Percentiles rank a stretch among this genome's conserved stretches.
Conservation (phyloP, 2,888 invertebrate species). For the Leptopterna dolabrata region DNA sequence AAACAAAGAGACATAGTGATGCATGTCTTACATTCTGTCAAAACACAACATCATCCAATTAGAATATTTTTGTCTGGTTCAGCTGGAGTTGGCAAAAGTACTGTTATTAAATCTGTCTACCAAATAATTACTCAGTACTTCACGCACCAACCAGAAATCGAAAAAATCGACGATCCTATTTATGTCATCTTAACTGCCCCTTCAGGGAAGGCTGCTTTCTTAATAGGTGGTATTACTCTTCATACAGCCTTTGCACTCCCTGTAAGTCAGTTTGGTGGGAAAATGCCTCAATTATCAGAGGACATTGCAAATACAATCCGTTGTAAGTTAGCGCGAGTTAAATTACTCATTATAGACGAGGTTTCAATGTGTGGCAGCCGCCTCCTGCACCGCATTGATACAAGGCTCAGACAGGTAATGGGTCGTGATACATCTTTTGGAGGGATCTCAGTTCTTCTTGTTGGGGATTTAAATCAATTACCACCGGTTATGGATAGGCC, state of each 20-base stretch:
- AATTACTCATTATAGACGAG: slow-evolving; percentile 51
- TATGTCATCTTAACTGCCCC: slow-evolving; percentile 50
- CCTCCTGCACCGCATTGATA: slow-evolving; percentile 34
- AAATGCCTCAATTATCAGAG: slow-evolving; percentile 32
- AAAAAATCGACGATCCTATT: too few species aligned
- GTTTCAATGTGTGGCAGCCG: slow-evolving; percentile 49
- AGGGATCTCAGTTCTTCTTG: slow-evolving; percentile 63
- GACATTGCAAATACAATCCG: too few species aligned
- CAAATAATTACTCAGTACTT: too few species aligned
- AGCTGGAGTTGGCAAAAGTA: too few species aligned
- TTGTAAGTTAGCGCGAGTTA: slow-evolving; percentile 10
- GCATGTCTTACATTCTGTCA: slow-evolving; percentile 33
- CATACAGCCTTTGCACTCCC: slow-evolving; percentile 39
- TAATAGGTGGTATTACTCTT: too few species aligned
- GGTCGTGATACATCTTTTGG: slow-evolving; percentile 35
- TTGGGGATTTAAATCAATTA: slow-evolving; percentile 66
- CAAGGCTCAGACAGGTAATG: slow-evolving; percentile 31
- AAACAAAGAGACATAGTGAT: slow-evolving; percentile 36
- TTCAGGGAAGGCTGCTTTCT: too few species aligned
- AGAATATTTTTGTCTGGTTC: too few species aligned
- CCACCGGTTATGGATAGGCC: slow-evolving; percentile 64
- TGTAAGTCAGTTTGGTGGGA: slow-evolving; percentile 29
- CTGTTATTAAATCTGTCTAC: too few species aligned
- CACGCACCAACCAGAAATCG: too few species aligned
- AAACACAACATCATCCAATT: background rate